Conservation (phyloP, 2,113 vertebrate species). For the Cyanistes caeruleus region DNA sequence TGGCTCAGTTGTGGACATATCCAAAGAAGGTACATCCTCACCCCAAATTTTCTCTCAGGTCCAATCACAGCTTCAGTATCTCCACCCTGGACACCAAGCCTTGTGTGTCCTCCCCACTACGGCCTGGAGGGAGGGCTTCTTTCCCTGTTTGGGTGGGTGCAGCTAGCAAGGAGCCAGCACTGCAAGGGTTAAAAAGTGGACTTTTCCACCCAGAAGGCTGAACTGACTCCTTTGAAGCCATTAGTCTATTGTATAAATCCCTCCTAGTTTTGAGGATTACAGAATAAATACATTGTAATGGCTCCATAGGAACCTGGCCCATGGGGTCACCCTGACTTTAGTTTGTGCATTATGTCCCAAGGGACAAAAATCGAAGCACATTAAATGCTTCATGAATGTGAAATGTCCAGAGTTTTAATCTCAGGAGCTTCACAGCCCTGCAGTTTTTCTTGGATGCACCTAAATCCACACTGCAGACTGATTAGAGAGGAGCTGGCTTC, state of each 20-base stretch:
- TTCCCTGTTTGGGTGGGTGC: neutral
- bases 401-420: slow-evolving; percentile 38
- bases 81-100: neutral
- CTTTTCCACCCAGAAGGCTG: slow-evolving; percentile 18
- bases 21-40: neutral
- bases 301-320: slow-evolving; percentile 24
- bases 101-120: neutral
- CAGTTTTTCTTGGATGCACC: neutral
- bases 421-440: neutral
- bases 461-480: neutral
- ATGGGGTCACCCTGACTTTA: slow-evolving; percentile 31
- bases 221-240: slow-evolving; percentile 44
- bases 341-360: neutral
- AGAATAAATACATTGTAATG: slow-evolving; percentile 50
- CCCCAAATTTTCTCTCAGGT: neutral
- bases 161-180: neutral
- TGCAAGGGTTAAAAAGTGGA: slow-evolving; percentile 36
- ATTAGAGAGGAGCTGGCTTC: neutral
- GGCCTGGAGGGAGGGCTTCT: neutral
- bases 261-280: slow-evolving; percentile 52
- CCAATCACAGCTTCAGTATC: neutral
- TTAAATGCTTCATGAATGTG: slow-evolving; percentile 39
- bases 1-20: neutral
- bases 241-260: slow-evolving; percentile 58
- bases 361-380: slow-evolving; percentile 50